Percentiles rank a stretch among this genome's conserved stretches.
These are phyloP conservation scores for Nasonia giraulti DNA, from an alignment of 1,140 invertebrate genomes.

Conservation along the genomic window DNA sequence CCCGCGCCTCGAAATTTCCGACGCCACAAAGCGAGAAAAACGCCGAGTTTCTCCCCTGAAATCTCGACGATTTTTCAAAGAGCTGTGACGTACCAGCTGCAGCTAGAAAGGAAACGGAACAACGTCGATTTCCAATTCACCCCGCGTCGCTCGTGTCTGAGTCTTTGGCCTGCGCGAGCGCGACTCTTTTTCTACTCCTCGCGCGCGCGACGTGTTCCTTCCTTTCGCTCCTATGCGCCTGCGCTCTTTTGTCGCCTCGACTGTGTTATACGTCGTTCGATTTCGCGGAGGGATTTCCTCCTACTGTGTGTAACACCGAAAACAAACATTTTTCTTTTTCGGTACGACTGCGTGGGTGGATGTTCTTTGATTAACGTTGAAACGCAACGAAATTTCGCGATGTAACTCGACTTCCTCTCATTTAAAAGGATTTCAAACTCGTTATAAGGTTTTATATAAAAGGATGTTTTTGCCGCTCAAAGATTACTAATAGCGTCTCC, in stretches of 20 bases:
- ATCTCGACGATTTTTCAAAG: constrained; percentile 46
- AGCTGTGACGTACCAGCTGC: constrained; percentile 19
- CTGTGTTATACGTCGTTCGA: not conserved
- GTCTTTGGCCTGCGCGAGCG: not conserved
- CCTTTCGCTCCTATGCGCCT: not conserved
- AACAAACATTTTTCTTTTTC: constrained; percentile 14
- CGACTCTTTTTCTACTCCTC: constrained; percentile 17
- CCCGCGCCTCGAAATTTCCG: constrained; percentile 15
- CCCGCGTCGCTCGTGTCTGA: constrained; percentile 18
- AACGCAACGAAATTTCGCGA: not conserved
- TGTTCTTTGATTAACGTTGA: not conserved
- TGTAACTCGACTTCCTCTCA: constrained; percentile 4
- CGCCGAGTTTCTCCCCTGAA: constrained; percentile 37
- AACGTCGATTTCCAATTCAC: constrained; percentile 42
- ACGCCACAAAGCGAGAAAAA: constrained; percentile 18
- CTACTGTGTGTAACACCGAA: not conserved
- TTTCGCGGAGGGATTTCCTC: not conserved
- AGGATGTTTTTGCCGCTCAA: constrained; percentile 69
- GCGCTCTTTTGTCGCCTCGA: constrained; percentile 28
- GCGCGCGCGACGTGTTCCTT: not conserved
- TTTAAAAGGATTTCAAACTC: constrained; percentile 43
- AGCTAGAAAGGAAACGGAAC: constrained; percentile 26
- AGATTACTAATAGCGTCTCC: constrained; percentile 65
- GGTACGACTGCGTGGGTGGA: not conserved
- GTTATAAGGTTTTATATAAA: constrained; percentile 59